phyloP scores from a whole-genome alignment of 2,113 vertebrate genomes.

The Microtus pennsylvanicus region DNA sequence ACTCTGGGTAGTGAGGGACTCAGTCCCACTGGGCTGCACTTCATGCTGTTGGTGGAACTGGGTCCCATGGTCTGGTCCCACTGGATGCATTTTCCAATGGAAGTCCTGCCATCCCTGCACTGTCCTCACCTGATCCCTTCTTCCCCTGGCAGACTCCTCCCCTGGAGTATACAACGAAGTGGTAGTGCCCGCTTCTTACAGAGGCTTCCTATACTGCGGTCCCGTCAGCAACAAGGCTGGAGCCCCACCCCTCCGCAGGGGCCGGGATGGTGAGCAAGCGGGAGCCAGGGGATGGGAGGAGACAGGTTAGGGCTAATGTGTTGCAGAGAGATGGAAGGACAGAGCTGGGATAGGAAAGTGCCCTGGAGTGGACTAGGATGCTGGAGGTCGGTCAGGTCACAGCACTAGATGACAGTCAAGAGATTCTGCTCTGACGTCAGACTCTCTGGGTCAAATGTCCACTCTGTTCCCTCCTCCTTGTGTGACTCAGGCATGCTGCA shows the following conservation, averaged over 20 bases:
- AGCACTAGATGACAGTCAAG: not conserved
- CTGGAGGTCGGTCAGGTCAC: not conserved
- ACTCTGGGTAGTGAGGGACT: not conserved
- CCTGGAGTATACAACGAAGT: slow-evolving; percentile 95
- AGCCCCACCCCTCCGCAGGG: slow-evolving; percentile 82
- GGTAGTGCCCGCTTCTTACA: slow-evolving; percentile 91
- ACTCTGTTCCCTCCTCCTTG: not conserved
- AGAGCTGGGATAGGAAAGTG: not conserved
- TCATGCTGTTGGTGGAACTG: not conserved
- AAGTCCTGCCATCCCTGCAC: not conserved
- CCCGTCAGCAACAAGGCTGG: slow-evolving; percentile 81
- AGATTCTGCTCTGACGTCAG: slow-evolving; percentile 31
- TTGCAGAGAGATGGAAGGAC: not conserved
- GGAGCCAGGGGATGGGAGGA: rapidly evolving
- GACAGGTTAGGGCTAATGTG: not conserved
- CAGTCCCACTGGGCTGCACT: not conserved
- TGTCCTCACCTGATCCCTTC: not conserved
- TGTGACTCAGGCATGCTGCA: not conserved
- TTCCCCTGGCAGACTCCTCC: slow-evolving; percentile 63
- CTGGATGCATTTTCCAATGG: not conserved
- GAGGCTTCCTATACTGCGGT: slow-evolving; percentile 93
- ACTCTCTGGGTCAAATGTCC: not conserved
- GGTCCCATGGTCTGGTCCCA: not conserved
- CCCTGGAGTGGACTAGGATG: not conserved
- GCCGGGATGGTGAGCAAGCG: slow-evolving; percentile 90